A percentile compares a stretch with the other conserved stretches of the same genome.
Evolutionary conservation across 2,888 invertebrate species (phyloP).

Genomic region (Nematopogon swammerdamellus): DNA sequence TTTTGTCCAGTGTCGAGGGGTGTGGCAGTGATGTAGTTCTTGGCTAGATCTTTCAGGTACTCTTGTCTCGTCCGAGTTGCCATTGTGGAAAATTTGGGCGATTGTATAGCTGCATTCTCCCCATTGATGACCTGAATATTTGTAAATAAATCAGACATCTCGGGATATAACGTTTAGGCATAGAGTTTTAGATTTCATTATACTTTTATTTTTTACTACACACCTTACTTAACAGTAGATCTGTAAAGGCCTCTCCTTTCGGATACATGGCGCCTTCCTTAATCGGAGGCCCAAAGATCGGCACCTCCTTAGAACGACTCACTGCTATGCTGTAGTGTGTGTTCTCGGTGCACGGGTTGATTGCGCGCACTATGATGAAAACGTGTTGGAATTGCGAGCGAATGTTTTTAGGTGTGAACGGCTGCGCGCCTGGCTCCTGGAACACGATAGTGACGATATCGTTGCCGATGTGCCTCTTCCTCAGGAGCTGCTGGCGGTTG

Average conservation of each 20-base stretch:
- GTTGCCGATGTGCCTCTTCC: conserved; percentile 96
- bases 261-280: conserved; percentile 82
- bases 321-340: conserved; percentile 81
- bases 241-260: conserved; percentile 91
- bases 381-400: conserved; percentile 98
- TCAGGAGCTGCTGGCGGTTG: conserved; percentile 89
- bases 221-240: conserved; percentile 87
- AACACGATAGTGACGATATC: conserved; percentile 98
- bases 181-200: neutral
- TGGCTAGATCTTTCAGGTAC: conserved; percentile 89
- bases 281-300: conserved; percentile 94
- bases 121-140: conserved; percentile 86
- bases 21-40: conserved; percentile 77
- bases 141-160: neutral
- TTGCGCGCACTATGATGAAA: conserved; percentile 86
- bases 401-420: conserved; percentile 92
- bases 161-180: neutral
- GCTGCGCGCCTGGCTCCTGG: conserved; percentile 87
- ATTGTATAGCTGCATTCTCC: conserved; percentile 93
- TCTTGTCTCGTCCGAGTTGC: conserved; percentile 93
- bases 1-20: conserved; percentile 82
- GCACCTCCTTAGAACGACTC: conserved; percentile 88
- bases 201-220: conserved; percentile 11
- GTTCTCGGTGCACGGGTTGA: conserved; percentile 88
- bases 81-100: conserved; percentile 96